Evolutionary conservation across 2,113 vertebrate genomes (phyloP), one percentile per base, ranked within the genome.

Genomic region (Felis chaus): DNA sequence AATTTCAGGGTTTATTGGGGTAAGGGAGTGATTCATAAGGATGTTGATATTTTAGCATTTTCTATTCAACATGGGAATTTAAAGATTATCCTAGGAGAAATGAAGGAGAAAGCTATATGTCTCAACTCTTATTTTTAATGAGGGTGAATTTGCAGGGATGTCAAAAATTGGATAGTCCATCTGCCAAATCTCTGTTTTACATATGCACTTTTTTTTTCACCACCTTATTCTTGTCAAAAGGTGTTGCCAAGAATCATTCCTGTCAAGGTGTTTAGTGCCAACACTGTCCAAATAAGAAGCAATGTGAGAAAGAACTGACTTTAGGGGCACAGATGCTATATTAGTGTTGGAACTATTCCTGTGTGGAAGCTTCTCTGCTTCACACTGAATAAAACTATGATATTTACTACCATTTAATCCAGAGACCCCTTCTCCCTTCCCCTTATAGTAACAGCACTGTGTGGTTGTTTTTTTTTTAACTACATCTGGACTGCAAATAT

Each of bases 101-200:
- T 21, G 50, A 82, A 90, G 89, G 86, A 96, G 85, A 98, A 97
- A 87, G 69, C 85, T 97, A 36, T 69, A 95, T 81, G 71, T 97
- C 96, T 97, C 81, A 94, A 92, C 78, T 45, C 93, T 97, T 97
- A 78, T 95, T 98, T 95, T 96, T 97, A 95, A 98, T 98, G 74
- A 88, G 78, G 21, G 2, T n/a, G 71, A 94, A 93, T 97, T 97
- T 83, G 36, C n/a, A 53, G 74, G 78, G 98, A 98, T 97, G 97
- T 94, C 96, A 94, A 88, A 87, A 87, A 80, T 66, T 84, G 85
- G 76, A 80, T 48, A 36, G 4, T 94, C 57, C 89, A 93, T 63
- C 16, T 65, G 95, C 96, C 98, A 98, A 95, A 96, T 73, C 39
- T 71, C 29, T 97, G 88, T 94, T 97, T 90, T 91, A 79, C 84